Evolutionary conservation across 1,140 invertebrate genomes (phyloP), one percentile per base, ranked within the genome.

Genomic region (Mylabris phalerata): DNA sequence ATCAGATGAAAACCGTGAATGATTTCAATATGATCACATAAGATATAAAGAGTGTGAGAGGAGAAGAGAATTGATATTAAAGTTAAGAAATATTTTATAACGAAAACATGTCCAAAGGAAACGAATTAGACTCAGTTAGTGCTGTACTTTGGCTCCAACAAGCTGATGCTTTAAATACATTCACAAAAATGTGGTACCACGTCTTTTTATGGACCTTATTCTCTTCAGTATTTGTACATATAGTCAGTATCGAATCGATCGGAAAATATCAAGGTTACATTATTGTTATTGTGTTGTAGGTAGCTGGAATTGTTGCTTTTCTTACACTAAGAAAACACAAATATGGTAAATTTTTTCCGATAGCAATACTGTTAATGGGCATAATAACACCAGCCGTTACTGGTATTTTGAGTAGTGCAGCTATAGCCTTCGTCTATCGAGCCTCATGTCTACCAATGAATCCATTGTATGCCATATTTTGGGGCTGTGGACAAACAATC

Each of bases 171-270:
- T 75, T 85, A 47, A 80, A 83, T 71, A 83, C 81, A 41, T 85
- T 88, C 78, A 74, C 82, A 79, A 93, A 95, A 75, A 97, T 97
- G 88, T 96, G 93, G 93, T 96, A 95, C 75, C 88, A 93, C 68
- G 86, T 96, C 66, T 94, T 94, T 79, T 77, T 96, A 54, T 96
- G 92, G 92, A 90, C 92, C 11, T 78, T 97, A 65, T 92, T 94
- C 72, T 95, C 93, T 10, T 96, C 93, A 24, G 82, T 95, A 68
- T 85, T 96, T 71, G 90, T 96, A 47, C 93, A 97, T 75, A 84
- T 87, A 13, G 71, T 74, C 65, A 66, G 68, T 55, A 24, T 39
- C 39, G 9, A 13, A 41, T 40, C n/a, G 3, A 19, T 19, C 19
- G 1, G 19, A 19, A 19, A 2, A 19, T 19, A 19, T 1, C 19